Percentiles rank a stretch among this genome's conserved stretches.
Evolutionary conservation across 2,797 vertebrate genomes (phyloP).

Genomic region (Xenentodon cancila): DNA sequence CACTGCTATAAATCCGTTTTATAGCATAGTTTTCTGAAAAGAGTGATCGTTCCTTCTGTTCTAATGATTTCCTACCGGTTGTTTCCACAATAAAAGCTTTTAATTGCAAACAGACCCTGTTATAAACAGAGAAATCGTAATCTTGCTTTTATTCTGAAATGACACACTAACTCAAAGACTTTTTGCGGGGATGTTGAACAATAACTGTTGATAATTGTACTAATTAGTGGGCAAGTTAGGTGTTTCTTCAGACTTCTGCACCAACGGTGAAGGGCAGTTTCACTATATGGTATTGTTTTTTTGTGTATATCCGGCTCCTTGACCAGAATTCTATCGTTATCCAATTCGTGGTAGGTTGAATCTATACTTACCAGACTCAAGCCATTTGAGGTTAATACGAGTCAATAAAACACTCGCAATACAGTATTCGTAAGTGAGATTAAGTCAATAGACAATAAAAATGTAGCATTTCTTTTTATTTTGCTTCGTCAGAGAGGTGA

Average conservation of each 20-base stretch:
- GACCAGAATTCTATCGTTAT: slow-evolving; percentile 1
- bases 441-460: neutral
- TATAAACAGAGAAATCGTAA: fast-evolving
- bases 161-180: neutral
- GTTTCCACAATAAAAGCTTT: slow-evolving; percentile 59
- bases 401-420: neutral
- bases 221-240: neutral
- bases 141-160: slow-evolving; percentile 49
- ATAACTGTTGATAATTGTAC: neutral
- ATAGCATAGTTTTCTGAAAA: neutral
- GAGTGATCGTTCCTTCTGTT: neutral
- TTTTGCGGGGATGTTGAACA: slow-evolving; percentile 10
- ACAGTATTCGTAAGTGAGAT: neutral
- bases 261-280: neutral
- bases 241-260: neutral
- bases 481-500: too few species aligned
- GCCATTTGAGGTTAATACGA: too few species aligned
- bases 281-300: neutral
- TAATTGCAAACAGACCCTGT: fast-evolving
- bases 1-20: neutral
- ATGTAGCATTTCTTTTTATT: neutral
- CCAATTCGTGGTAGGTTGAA: slow-evolving; percentile 9
- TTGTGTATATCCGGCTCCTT: too few species aligned
- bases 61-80: neutral
- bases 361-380: too few species aligned